Evolutionary conservation across 2,797 vertebrate species (phyloP).

Genomic region (Notoglanidium macrostoma): DNA sequence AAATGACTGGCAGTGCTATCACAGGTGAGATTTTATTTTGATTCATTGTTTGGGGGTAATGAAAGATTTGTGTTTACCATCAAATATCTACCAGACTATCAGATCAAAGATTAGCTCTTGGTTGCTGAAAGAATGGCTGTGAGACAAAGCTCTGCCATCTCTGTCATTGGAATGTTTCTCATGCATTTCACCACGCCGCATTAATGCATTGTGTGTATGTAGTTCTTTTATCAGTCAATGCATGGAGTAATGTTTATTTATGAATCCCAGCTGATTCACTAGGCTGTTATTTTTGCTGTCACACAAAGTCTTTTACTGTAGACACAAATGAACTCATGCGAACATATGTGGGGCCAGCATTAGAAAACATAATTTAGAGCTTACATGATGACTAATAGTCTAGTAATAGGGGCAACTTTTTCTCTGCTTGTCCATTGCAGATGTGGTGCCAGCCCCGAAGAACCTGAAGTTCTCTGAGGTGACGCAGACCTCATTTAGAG

Average conservation of each 20-base stretch:
- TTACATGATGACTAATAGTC: constrained; percentile 4
- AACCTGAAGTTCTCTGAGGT: constrained; percentile 86
- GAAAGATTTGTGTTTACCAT: background rate
- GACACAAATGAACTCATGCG: background rate
- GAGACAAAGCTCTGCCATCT: constrained; percentile 13
- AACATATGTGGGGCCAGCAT: background rate
- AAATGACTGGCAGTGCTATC: constrained; percentile 74
- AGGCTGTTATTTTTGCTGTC: background rate
- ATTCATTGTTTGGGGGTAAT: background rate
- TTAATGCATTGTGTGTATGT: background rate
- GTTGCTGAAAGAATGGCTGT: background rate
- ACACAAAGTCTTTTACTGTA: background rate
- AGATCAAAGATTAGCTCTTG: background rate
- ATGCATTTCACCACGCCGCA: constrained; percentile 27
- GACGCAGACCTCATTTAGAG: constrained; percentile 85
- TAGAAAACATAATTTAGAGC: background rate
- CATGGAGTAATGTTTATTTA: background rate
- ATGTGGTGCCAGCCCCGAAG: constrained; percentile 87
- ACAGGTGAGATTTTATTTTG: constrained; percentile 78
- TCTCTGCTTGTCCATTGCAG: constrained; percentile 65
- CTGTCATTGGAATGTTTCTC: constrained; percentile 20
- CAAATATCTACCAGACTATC: background rate
- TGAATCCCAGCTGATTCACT: background rate
- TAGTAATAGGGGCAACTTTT: background rate
- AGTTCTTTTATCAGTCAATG: constrained; percentile 7